Evolutionary conservation across 1,140 invertebrate species (phyloP).

Genomic region (Drosophila neocordata): DNA sequence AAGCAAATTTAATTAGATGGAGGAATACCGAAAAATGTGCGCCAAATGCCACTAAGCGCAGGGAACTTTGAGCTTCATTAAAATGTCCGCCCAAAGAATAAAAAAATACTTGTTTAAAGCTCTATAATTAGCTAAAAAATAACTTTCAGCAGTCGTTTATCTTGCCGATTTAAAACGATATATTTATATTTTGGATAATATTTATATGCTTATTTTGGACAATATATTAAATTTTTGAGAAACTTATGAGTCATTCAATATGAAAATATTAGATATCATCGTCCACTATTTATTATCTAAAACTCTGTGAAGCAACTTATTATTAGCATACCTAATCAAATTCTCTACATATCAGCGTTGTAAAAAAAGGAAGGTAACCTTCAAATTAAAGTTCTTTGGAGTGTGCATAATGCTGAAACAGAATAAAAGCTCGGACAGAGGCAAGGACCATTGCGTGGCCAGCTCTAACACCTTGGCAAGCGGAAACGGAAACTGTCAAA

Average conservation of each 20-base stretch:
- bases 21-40: slow-evolving; percentile 1
- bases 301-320: neutral
- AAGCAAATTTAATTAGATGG: slow-evolving; percentile 5
- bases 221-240: too few species aligned
- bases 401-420: neutral
- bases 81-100: too few species aligned
- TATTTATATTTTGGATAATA: too few species aligned
- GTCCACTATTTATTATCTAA: neutral
- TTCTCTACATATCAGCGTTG: neutral
- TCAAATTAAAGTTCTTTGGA: slow-evolving; percentile 25
- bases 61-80: neutral
- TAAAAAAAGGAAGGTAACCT: neutral
- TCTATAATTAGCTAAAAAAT: too few species aligned
- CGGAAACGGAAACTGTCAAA: slow-evolving; percentile 77
- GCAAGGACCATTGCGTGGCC: slow-evolving; percentile 22
- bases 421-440: neutral
- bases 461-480: slow-evolving; percentile 43
- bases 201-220: too few species aligned
- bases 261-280: too few species aligned
- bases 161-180: too few species aligned
- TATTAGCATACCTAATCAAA: neutral
- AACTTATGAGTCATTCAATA: too few species aligned
- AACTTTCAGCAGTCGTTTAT: too few species aligned
- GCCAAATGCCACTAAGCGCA: neutral
- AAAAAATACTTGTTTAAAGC: too few species aligned